Conservation (phyloP, 2,113 vertebrate genomes). For the Triplophysa dalaica region DNA sequence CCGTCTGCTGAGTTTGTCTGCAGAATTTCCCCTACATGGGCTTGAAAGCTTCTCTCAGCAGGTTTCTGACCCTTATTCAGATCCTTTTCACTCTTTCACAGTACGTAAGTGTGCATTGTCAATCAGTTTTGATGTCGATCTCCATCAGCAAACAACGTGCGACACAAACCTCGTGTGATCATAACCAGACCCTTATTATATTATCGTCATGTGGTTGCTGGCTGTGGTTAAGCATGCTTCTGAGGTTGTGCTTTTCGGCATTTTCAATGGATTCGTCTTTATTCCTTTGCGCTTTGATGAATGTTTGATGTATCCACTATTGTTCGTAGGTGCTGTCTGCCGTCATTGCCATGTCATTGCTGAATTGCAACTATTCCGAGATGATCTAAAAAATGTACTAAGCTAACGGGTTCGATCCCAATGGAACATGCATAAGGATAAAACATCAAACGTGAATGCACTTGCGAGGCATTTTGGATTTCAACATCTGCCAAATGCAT, state of each 20-base stretch:
- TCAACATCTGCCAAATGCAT: no score
- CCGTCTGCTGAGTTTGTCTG: not conserved
- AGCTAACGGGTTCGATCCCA: no score
- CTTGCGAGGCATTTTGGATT: no score
- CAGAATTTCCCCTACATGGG: not conserved
- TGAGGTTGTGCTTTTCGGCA: not conserved
- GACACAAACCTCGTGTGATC: slow-evolving; percentile 1
- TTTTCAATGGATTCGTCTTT: not conserved
- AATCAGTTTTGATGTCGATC: not conserved
- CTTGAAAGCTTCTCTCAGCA: not conserved
- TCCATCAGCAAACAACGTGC: not conserved
- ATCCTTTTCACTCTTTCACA: not conserved
- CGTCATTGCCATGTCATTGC: not conserved
- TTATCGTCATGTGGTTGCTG: not conserved
- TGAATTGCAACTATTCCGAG: not conserved
- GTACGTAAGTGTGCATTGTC: not conserved
- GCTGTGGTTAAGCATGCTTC: not conserved
- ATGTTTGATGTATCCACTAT: slow-evolving; percentile 18
- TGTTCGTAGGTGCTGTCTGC: not conserved
- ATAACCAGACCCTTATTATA: not conserved
- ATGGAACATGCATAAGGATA: no score
- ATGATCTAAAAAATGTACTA: no score
- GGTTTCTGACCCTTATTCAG: not conserved
- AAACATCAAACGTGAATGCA: no score
- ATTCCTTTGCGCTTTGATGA: not conserved